Conservation (phyloP, 2,797 vertebrate species). For the Phrynocephalus guinanensis region DNA sequence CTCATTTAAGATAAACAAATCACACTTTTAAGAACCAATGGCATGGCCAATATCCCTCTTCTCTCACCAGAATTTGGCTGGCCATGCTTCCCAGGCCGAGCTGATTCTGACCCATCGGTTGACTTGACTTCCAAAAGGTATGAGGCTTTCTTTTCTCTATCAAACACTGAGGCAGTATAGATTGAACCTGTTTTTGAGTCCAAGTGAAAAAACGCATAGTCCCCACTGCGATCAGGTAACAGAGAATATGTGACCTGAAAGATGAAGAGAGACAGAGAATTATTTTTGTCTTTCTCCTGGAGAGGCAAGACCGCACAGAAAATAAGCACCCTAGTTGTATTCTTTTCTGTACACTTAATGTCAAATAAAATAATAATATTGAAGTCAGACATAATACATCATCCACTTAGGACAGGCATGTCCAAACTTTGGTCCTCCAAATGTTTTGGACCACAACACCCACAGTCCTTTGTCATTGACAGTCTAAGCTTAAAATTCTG, state of each 20-base stretch:
- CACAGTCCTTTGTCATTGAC: too few relatives aligned
- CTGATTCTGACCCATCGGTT: slow-evolving; percentile 87
- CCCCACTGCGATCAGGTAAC: slow-evolving; percentile 85
- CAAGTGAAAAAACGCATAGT: slow-evolving; percentile 84
- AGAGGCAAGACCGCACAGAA: not conserved
- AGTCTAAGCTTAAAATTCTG: too few relatives aligned
- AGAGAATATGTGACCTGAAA: slow-evolving; percentile 88
- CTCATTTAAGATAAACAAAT: not conserved
- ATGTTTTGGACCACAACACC: too few relatives aligned
- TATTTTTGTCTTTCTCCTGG: not conserved
- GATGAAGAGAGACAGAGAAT: slow-evolving; percentile 38
- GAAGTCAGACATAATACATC: not conserved
- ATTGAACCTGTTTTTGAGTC: slow-evolving; percentile 86
- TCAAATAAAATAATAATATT: not conserved
- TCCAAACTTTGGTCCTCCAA: too few relatives aligned
- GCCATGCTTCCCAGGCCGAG: slow-evolving; percentile 87
- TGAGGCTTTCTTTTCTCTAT: slow-evolving; percentile 88
- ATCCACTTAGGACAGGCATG: too few relatives aligned
- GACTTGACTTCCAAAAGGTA: slow-evolving; percentile 90
- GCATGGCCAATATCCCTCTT: not conserved
- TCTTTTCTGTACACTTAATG: not conserved
- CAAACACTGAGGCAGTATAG: slow-evolving; percentile 86
- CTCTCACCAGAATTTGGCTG: slow-evolving; percentile 88
- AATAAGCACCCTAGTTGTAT: not conserved
- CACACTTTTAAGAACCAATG: not conserved